A percentile compares a stretch with the other conserved stretches of the same genome.
Evolutionary conservation across 2,888 invertebrate species (phyloP).

Genomic region (Boloria selene): DNA sequence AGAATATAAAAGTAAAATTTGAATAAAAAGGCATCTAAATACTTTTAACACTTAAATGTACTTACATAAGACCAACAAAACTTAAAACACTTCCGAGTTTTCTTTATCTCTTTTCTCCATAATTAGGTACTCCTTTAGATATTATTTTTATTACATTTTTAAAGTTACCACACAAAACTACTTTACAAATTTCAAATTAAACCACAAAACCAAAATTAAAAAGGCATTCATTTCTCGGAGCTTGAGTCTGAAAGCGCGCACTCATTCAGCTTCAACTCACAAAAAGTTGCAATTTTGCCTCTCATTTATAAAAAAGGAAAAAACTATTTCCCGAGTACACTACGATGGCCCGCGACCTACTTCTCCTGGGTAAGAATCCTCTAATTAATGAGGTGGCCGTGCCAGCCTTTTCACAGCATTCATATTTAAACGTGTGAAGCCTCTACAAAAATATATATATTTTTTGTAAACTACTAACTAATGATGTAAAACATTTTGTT

Average conservation of each 20-base stretch:
- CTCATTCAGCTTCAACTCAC: slow-evolving; percentile 28
- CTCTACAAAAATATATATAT: neutral
- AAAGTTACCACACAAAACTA: slow-evolving; percentile 3
- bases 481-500: neutral
- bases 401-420: slow-evolving; percentile 38
- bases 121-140: neutral
- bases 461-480: neutral
- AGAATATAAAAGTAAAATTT: too few relatives aligned
- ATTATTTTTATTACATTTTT: neutral
- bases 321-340: slow-evolving; percentile 34
- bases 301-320: slow-evolving; percentile 30
- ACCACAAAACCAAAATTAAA: slow-evolving; percentile 20
- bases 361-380: slow-evolving; percentile 36
- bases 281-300: slow-evolving; percentile 30
- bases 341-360: slow-evolving; percentile 37
- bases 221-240: slow-evolving; percentile 25
- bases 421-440: slow-evolving; percentile 21
- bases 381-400: slow-evolving; percentile 40
- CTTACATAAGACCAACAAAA: too few relatives aligned
- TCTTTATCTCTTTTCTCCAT: neutral
- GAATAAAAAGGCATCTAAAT: too few relatives aligned
- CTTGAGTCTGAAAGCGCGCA: slow-evolving; percentile 34
- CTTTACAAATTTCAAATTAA: slow-evolving; percentile 17
- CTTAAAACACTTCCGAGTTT: too few relatives aligned
- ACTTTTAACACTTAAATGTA: too few relatives aligned